A percentile compares a stretch with the other conserved stretches of the same genome.
These are phyloP conservation scores for Orchestia grillus DNA, from an alignment of 1,140 invertebrate species.

Conservation along the genomic window DNA sequence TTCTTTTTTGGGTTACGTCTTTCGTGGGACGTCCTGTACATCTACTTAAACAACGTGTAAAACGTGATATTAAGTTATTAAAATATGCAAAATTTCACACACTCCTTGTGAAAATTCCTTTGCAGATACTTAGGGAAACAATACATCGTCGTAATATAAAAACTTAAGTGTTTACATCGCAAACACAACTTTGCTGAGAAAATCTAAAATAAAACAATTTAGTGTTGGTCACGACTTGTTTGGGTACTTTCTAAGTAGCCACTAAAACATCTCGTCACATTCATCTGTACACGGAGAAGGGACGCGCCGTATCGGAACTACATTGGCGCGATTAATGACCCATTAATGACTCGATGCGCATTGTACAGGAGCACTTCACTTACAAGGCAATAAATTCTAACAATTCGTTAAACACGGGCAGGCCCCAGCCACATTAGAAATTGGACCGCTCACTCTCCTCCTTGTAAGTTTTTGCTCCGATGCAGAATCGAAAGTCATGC, in stretches of 20 bases:
- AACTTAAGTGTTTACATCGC: not conserved
- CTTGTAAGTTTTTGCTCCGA: not conserved
- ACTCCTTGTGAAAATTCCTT: too few species aligned
- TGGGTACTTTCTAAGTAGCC: not conserved
- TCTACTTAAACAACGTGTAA: too few species aligned
- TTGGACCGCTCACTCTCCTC: not conserved
- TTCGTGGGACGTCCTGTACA: too few species aligned
- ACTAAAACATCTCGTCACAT: not conserved
- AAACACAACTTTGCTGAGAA: too few species aligned
- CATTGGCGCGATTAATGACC: not conserved
- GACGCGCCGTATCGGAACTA: not conserved
- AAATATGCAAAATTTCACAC: too few species aligned
- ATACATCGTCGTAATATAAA: too few species aligned
- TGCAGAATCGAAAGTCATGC: constrained; percentile 11
- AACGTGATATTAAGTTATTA: too few species aligned
- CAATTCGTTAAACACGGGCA: not conserved
- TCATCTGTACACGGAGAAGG: not conserved
- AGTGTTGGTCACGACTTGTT: not conserved
- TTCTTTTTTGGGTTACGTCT: too few species aligned
- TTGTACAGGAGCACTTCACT: not conserved
- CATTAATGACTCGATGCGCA: not conserved
- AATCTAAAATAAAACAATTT: not conserved
- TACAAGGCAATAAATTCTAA: not conserved
- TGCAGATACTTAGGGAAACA: too few species aligned
- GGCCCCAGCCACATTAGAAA: not conserved